These are phyloP conservation scores for Microchirus variegatus DNA, from an alignment of 2,797 vertebrate species.

Conservation along the genomic window DNA sequence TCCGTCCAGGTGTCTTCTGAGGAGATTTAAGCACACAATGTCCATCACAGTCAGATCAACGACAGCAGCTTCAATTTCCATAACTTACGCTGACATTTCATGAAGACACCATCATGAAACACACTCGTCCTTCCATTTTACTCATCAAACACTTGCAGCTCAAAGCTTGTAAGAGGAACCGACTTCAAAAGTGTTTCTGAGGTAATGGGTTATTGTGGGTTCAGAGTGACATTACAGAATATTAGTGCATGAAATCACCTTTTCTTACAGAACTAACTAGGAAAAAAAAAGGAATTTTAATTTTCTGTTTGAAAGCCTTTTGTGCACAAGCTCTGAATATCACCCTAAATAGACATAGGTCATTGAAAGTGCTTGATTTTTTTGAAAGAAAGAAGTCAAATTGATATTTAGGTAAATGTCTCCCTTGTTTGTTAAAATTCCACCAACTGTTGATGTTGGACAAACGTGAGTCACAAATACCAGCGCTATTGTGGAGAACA, in stretches of 20 bases:
- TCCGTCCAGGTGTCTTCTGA: slow-evolving; percentile 4
- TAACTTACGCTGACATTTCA: slow-evolving; percentile 11
- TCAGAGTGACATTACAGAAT: not conserved
- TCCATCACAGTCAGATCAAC: slow-evolving; percentile 15
- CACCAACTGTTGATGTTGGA: no score
- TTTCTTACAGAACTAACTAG: slow-evolving; percentile 1
- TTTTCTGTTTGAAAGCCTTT: no score
- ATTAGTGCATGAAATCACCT: not conserved
- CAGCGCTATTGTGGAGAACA: no score
- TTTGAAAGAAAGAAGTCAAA: no score
- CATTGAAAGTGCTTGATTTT: no score
- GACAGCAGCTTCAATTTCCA: slow-evolving; percentile 4
- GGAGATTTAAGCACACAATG: slow-evolving; percentile 9
- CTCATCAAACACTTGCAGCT: slow-evolving; percentile 11
- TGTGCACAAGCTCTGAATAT: no score
- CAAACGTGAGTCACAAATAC: no score
- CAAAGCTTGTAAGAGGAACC: not conserved
- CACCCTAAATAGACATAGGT: no score
- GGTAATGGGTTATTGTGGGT: not conserved
- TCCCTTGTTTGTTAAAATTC: no score
- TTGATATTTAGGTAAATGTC: no score
- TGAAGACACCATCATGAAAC: not conserved
- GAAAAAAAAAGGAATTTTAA: not conserved
- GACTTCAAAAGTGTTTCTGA: slow-evolving; percentile 15
- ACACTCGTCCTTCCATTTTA: slow-evolving; percentile 1